A percentile compares a stretch with the other conserved stretches of the same genome.
Evolutionary conservation across 1,140 invertebrate genomes (phyloP).

Genomic region (Limonius californicus): DNA sequence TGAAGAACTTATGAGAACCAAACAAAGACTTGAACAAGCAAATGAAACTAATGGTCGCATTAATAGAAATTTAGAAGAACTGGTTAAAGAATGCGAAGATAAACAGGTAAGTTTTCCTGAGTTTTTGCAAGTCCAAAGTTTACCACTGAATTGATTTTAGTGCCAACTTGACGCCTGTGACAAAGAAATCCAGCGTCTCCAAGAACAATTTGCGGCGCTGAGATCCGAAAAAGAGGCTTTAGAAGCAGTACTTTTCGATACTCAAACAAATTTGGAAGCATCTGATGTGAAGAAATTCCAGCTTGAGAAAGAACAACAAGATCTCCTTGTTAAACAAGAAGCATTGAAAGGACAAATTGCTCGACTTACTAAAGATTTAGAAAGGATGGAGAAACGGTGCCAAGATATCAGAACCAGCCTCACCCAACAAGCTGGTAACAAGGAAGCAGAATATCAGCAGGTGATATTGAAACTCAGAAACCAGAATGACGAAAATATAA

Average conservation of each 20-base stretch:
- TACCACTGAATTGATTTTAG: constrained; percentile 44
- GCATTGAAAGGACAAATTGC: constrained; percentile 64
- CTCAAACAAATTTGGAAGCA: constrained; percentile 71
- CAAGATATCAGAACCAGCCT: constrained; percentile 69
- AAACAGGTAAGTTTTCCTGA: constrained; percentile 62
- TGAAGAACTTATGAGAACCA: constrained; percentile 69
- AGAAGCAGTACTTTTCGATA: constrained; percentile 76
- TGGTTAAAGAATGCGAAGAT: constrained; percentile 78
- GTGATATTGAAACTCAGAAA: constrained; percentile 67
- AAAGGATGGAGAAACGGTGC: constrained; percentile 67
- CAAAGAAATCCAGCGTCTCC: constrained; percentile 71
- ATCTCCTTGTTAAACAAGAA: constrained; percentile 71
- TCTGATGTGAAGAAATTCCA: constrained; percentile 66
- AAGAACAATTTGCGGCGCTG: constrained; percentile 70
- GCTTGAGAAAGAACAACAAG: constrained; percentile 72
- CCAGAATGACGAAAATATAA: constrained; percentile 66
- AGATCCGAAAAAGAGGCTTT: constrained; percentile 77
- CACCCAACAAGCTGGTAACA: constrained; percentile 64
- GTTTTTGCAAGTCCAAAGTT: not conserved
- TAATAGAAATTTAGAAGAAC: constrained; percentile 71
- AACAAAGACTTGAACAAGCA: constrained; percentile 72
- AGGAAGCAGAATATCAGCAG: constrained; percentile 74
- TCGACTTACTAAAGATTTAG: constrained; percentile 69
- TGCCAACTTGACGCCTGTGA: constrained; percentile 70
- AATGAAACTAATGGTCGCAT: constrained; percentile 72